Percentiles rank a stretch among this genome's conserved stretches.
phyloP scores from a whole-genome alignment of 2,113 vertebrate species.

The Tragelaphus strepsiceros region DNA sequence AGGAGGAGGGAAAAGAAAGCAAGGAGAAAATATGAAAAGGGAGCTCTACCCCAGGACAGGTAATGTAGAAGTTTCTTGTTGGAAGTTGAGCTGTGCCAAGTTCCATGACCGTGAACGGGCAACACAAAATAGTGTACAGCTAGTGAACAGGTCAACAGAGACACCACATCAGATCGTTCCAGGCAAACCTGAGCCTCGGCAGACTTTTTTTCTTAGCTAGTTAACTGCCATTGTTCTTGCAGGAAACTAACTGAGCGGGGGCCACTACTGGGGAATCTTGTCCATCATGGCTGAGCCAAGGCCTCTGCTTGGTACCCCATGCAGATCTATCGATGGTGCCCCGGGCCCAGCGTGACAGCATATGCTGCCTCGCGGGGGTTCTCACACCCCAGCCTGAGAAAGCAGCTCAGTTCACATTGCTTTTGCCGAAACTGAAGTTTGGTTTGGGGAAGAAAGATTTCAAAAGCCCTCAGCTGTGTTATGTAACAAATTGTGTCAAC shows the following conservation, averaged over 20 bases:
- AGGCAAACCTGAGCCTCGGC: not conserved
- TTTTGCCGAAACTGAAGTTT: not conserved
- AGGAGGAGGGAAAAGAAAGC: not conserved
- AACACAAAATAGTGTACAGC: not conserved
- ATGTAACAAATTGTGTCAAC: not conserved
- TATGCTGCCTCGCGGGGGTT: not conserved
- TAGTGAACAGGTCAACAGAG: not conserved
- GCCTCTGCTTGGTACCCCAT: not conserved
- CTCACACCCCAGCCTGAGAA: not conserved
- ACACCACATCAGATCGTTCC: not conserved
- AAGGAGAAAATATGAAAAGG: not conserved
- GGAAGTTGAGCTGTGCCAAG: not conserved
- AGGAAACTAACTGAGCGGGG: not conserved
- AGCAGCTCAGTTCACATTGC: not conserved
- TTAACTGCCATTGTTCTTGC: not conserved
- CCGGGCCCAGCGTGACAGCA: accelerated
- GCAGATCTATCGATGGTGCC: not conserved
- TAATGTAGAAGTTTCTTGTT: not conserved
- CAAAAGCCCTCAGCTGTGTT: not conserved
- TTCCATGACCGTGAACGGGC: accelerated
- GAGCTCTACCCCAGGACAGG: not conserved
- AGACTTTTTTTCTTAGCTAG: not conserved
- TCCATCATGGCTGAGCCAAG: not conserved
- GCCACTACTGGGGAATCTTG: accelerated
- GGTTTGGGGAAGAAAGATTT: not conserved